phyloP scores from a whole-genome alignment of 2,888 invertebrate genomes.

The Macrophya annulata region DNA sequence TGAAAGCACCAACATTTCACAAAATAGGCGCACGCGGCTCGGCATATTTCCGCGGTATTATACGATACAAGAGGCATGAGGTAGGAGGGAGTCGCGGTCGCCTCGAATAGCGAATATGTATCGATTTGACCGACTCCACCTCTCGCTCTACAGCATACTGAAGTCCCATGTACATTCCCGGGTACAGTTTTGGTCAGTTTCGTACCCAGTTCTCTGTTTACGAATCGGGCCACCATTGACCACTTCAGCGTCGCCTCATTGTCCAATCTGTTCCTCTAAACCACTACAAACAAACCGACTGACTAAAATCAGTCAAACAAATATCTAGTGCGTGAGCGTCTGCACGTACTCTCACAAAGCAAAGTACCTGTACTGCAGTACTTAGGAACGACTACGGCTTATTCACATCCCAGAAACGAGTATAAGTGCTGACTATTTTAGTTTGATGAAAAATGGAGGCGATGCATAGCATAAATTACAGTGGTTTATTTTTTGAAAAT shows the following conservation, averaged over 20 bases:
- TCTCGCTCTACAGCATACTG: constrained; percentile 37
- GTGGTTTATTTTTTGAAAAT: neutral
- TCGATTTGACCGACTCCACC: constrained; percentile 62
- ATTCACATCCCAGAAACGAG: neutral
- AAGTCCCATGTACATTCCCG: constrained; percentile 21
- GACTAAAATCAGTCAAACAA: constrained; percentile 31
- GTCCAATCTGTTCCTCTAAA: constrained; percentile 29
- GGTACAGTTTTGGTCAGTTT: constrained; percentile 31
- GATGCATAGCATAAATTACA: neutral
- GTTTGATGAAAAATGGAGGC: too few species aligned
- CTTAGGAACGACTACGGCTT: neutral
- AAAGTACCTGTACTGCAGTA: neutral
- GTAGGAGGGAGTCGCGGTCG: constrained; percentile 17
- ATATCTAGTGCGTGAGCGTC: neutral
- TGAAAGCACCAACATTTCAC: constrained; percentile 42
- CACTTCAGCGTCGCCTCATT: constrained; percentile 41
- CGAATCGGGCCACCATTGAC: constrained; percentile 35
- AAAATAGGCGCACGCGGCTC: constrained; percentile 43
- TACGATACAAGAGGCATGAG: constrained; percentile 31
- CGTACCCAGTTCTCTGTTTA: constrained; percentile 14
- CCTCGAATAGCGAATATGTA: constrained; percentile 61
- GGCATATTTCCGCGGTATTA: constrained; percentile 52
- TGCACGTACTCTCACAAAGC: neutral
- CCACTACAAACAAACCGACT: neutral
- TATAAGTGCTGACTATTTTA: neutral